Percentiles rank a stretch among this genome's conserved stretches.
phyloP scores from a whole-genome alignment of 2,797 vertebrate species.

The Coregonus suidteri region DNA sequence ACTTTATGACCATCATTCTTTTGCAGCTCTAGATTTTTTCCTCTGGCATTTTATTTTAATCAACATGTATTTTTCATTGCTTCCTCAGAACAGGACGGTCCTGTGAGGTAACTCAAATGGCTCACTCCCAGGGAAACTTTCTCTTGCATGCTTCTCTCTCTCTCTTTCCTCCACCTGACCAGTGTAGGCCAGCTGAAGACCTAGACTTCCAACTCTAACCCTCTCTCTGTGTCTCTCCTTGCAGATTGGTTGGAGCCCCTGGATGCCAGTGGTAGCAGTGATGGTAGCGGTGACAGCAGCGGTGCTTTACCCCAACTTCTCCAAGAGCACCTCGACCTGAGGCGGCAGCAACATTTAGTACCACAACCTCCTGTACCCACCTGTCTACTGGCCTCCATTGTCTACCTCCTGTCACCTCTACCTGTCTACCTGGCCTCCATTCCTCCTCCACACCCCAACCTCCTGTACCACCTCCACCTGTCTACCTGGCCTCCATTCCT shows the following conservation, averaged over 20 bases:
- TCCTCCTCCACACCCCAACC: neutral
- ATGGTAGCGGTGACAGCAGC: constrained; percentile 94
- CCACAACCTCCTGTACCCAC: constrained; percentile 15
- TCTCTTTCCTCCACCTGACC: neutral
- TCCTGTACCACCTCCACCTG: constrained; percentile 57
- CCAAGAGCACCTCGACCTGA: constrained; percentile 94
- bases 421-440: constrained; percentile 37
- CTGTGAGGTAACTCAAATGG: constrained; percentile 33
- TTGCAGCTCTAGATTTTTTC: constrained; percentile 4
- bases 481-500: constrained; percentile 52
- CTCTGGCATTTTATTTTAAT: constrained; percentile 12
- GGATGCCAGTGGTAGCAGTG: constrained; percentile 96
- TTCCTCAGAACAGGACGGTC: constrained; percentile 19
- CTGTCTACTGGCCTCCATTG: constrained; percentile 29
- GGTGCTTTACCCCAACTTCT: constrained; percentile 93
- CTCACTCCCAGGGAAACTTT: constrained; percentile 1
- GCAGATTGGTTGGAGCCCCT: constrained; percentile 94
- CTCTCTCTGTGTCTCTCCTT: constrained; percentile 27
- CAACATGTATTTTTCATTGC: constrained; percentile 19
- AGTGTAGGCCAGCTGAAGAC: neutral
- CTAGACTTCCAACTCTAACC: neutral
- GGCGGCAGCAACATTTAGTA: constrained; percentile 71
- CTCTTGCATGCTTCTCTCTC: neutral
- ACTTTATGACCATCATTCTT: too few species aligned
- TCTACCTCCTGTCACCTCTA: constrained; percentile 47